phyloP scores from a whole-genome alignment of 2,113 vertebrate genomes.

The Lichenostomus cassidix region DNA sequence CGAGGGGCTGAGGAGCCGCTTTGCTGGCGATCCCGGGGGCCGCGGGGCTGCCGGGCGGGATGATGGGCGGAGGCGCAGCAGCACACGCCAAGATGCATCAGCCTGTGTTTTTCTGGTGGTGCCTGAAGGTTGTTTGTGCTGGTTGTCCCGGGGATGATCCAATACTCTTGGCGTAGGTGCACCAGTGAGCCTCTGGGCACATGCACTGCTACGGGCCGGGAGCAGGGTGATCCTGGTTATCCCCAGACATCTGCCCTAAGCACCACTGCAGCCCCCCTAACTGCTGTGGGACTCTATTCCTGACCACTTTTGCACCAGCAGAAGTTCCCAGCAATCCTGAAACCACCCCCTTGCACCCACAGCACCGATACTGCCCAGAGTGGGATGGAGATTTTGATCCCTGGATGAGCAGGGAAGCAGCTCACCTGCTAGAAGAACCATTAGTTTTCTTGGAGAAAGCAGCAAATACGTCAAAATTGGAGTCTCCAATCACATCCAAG shows the following conservation, averaged over 20 bases:
- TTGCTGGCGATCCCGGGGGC: not conserved
- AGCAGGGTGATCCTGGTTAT: fast-evolving
- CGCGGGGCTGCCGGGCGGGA: not conserved
- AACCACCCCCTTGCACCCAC: fast-evolving
- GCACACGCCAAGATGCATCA: slow-evolving; percentile 37
- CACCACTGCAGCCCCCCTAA: fast-evolving
- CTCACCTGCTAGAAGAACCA: not conserved
- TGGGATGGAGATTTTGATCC: fast-evolving
- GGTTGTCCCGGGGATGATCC: not conserved
- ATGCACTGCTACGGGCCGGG: fast-evolving
- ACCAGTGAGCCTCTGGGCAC: not conserved
- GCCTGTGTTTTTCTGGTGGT: slow-evolving; percentile 29
- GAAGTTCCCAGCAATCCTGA: not conserved
- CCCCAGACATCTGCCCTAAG: fast-evolving
- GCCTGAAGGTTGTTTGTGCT: slow-evolving; percentile 43
- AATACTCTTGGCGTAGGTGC: slow-evolving; percentile 31
- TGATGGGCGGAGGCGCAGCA: slow-evolving; percentile 18
- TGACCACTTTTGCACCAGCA: not conserved
- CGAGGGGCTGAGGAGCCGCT: not conserved
- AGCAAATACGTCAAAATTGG: not conserved
- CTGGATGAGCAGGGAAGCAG: not conserved
- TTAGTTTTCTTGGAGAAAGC: not conserved
- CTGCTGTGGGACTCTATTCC: not conserved
- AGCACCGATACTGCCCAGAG: fast-evolving
- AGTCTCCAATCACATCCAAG: fast-evolving